Percentiles rank a stretch among this genome's conserved stretches.
phyloP scores from a whole-genome alignment of 2,888 invertebrate genomes.

The Vesta saturnalis region DNA sequence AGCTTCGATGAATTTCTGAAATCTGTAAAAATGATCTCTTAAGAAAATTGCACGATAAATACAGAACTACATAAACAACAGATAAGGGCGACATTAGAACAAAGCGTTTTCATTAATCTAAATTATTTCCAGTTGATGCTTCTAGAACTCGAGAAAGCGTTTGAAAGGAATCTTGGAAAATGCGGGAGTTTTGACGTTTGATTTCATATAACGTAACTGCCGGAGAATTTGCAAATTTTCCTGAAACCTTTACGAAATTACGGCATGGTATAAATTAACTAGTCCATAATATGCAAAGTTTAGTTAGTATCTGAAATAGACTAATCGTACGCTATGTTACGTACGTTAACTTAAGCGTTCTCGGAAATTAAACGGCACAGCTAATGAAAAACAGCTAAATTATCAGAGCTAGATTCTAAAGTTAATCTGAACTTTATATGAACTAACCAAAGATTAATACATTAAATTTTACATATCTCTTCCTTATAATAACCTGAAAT shows the following conservation, averaged over 20 bases:
- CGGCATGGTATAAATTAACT: slow-evolving; percentile 24
- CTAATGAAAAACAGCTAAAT: slow-evolving; percentile 24
- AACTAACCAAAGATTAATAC: slow-evolving; percentile 5
- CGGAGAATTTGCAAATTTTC: slow-evolving; percentile 19
- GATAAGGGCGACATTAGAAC: slow-evolving; percentile 47
- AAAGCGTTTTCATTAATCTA: slow-evolving; percentile 50
- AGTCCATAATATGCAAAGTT: slow-evolving; percentile 28
- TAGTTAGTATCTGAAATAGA: slow-evolving; percentile 24
- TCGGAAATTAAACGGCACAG: slow-evolving; percentile 22
- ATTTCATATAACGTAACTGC: slow-evolving; percentile 24
- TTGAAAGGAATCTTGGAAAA: slow-evolving; percentile 31
- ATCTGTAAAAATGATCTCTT: background rate
- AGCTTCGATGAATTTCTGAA: background rate
- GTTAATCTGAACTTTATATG: slow-evolving; percentile 6
- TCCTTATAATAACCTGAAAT: background rate
- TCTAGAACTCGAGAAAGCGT: slow-evolving; percentile 40
- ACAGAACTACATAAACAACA: slow-evolving; percentile 46
- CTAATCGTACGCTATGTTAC: slow-evolving; percentile 24
- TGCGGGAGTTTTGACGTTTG: slow-evolving; percentile 30
- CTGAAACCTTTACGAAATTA: slow-evolving; percentile 21
- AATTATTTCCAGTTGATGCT: slow-evolving; percentile 50
- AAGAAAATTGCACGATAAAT: slow-evolving; percentile 25
- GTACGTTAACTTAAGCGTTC: slow-evolving; percentile 21
- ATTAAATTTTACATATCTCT: background rate
- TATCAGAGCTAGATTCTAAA: background rate